phyloP scores from a whole-genome alignment of 2,113 vertebrate genomes.

The Seriola rivoliana region DNA sequence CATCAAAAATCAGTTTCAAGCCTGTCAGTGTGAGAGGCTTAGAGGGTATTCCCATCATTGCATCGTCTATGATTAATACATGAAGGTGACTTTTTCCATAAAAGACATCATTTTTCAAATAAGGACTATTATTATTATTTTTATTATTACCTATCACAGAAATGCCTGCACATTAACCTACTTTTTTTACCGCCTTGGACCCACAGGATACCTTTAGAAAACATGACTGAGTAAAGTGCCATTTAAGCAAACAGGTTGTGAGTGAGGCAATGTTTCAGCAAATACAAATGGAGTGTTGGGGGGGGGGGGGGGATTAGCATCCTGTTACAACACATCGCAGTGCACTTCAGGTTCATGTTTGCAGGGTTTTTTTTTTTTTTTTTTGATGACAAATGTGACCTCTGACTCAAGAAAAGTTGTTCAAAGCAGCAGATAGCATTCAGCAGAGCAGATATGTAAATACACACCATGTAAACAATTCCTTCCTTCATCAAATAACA shows the following conservation, averaged over 20 bases:
- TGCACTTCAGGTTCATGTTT: constrained; percentile 68
- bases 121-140: background rate
- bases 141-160: constrained; percentile 7
- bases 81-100: background rate
- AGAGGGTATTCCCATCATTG: background rate
- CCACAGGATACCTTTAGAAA: constrained; percentile 42
- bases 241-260: constrained; percentile 64
- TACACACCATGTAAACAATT: constrained; percentile 49
- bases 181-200: constrained; percentile 42
- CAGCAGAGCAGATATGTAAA: constrained; percentile 55
- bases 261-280: constrained; percentile 77
- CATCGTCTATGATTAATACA: background rate
- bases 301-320: constrained; percentile 70
- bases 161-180: constrained; percentile 31
- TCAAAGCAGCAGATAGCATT: constrained; percentile 66
- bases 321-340: constrained; percentile 72
- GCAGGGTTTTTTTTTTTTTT: constrained; percentile 57
- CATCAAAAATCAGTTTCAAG: background rate
- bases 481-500: constrained; percentile 9
- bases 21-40: background rate
- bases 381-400: constrained; percentile 68
- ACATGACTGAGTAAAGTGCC: constrained; percentile 43
- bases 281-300: constrained; percentile 76
- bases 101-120: background rate
- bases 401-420: constrained; percentile 64